Percentiles rank a stretch among this genome's conserved stretches.
Conservation (phyloP, 2,113 vertebrate species). For the Nothobranchius furzeri region DNA sequence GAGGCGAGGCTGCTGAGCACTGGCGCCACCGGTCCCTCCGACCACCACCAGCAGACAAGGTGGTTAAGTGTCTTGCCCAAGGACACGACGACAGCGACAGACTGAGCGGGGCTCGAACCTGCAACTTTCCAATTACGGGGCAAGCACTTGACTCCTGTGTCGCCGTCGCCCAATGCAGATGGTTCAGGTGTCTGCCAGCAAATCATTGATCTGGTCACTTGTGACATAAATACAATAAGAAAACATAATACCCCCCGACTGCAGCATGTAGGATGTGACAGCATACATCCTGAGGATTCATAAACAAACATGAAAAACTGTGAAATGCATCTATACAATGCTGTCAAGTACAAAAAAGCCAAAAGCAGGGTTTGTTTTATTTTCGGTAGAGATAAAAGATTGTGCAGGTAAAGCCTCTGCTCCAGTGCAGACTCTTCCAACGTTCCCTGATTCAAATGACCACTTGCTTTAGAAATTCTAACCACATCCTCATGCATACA, state of each 20-base stretch:
- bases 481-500: conserved; percentile 39
- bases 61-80: too few relatives aligned
- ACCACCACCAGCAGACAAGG: too few relatives aligned
- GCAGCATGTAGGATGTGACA: conserved; percentile 18
- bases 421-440: conserved; percentile 4
- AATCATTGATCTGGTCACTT: conserved; percentile 58
- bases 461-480: conserved; percentile 24
- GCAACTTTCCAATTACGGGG: too few relatives aligned
- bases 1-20: too few relatives aligned
- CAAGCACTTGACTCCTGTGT: background rate
- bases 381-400: conserved; percentile 24
- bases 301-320: conserved; percentile 29
- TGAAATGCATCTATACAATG: conserved; percentile 14
- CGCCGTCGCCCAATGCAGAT: conserved; percentile 45
- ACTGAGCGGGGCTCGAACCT: too few relatives aligned
- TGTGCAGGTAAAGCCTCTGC: conserved; percentile 20
- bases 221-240: conserved; percentile 40
- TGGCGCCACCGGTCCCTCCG: too few relatives aligned
- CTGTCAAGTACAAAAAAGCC: conserved; percentile 22
- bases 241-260: conserved; percentile 14
- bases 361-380: conserved; percentile 13
- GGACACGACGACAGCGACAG: too few relatives aligned
- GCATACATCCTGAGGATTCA: background rate
- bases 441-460: conserved; percentile 28
- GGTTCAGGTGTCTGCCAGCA: conserved; percentile 20